These are phyloP conservation scores for Pseudolaguvia tuberculata DNA, from an alignment of 2,113 vertebrate species.

Conservation along the genomic window DNA sequence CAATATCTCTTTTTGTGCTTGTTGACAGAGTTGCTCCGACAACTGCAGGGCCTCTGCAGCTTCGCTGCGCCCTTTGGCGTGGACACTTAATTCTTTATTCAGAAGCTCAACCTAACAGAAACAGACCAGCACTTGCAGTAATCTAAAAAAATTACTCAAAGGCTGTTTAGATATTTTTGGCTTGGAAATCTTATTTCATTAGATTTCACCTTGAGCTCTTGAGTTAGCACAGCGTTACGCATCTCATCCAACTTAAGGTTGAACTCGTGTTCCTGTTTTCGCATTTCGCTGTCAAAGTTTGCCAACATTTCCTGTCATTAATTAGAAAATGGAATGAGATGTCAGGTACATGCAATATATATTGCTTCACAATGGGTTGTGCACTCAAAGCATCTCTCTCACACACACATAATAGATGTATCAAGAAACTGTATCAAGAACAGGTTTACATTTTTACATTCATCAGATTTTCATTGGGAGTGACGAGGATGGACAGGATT, in stretches of 20 bases:
- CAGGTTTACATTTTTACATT: background rate
- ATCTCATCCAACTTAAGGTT: constrained; percentile 65
- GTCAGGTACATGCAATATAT: background rate
- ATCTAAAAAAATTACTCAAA: background rate
- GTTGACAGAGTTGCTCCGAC: constrained; percentile 53
- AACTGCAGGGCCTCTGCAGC: constrained; percentile 56
- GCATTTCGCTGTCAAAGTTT: constrained; percentile 66
- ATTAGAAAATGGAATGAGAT: constrained; percentile 2
- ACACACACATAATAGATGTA: background rate
- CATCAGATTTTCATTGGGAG: too few relatives aligned
- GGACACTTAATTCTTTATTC: constrained; percentile 62
- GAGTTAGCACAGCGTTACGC: constrained; percentile 58
- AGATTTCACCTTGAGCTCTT: constrained; percentile 69
- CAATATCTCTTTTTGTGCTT: constrained; percentile 60
- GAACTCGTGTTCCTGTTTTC: constrained; percentile 65
- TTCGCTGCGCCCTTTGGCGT: constrained; percentile 55
- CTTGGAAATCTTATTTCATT: background rate
- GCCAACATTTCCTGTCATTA: constrained; percentile 66
- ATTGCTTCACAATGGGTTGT: background rate
- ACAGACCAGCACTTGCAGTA: background rate
- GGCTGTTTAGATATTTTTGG: too few relatives aligned
- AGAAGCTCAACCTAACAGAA: constrained; percentile 67
- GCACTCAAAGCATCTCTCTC: background rate
- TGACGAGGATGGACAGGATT: too few relatives aligned
- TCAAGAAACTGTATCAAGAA: background rate